phyloP scores from a whole-genome alignment of 1,140 invertebrate species.

The Heliconius hermathena region DNA sequence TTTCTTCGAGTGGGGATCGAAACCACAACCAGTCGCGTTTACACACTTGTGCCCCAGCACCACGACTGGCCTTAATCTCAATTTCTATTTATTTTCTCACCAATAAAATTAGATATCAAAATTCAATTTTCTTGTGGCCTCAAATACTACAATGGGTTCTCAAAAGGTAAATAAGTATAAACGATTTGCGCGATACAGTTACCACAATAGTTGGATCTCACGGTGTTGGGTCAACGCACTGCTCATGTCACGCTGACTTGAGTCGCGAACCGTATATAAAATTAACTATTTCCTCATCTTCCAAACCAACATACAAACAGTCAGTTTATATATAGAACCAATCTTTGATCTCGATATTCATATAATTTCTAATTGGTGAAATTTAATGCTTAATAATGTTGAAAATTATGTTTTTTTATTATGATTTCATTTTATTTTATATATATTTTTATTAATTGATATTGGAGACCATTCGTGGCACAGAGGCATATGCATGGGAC shows the following conservation, averaged over 20 bases:
- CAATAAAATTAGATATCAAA: slow-evolving; percentile 18
- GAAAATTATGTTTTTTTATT: not conserved
- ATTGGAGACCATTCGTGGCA: too few relatives aligned
- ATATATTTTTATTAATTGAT: not conserved
- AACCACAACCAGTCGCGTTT: too few relatives aligned
- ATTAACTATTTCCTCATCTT: slow-evolving; percentile 50
- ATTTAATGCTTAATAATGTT: not conserved
- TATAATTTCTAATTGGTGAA: not conserved
- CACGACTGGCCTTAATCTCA: too few relatives aligned
- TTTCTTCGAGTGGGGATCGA: too few relatives aligned
- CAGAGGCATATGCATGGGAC: too few relatives aligned
- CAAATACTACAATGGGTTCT: slow-evolving; percentile 26
- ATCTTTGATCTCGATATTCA: slow-evolving; percentile 6
- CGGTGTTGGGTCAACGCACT: slow-evolving; percentile 49
- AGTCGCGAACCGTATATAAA: slow-evolving; percentile 49
- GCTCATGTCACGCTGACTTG: slow-evolving; percentile 60
- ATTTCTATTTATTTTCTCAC: not conserved
- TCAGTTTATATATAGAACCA: not conserved
- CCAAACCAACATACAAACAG: slow-evolving; percentile 30
- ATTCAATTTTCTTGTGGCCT: slow-evolving; percentile 51
- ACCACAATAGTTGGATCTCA: slow-evolving; percentile 66
- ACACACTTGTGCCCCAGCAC: too few relatives aligned
- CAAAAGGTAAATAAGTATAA: slow-evolving; percentile 47
- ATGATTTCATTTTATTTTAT: not conserved
- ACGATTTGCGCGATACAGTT: slow-evolving; percentile 62